Conservation (phyloP, 2,888 invertebrate species). For the Pachycephus smyrnensis region DNA sequence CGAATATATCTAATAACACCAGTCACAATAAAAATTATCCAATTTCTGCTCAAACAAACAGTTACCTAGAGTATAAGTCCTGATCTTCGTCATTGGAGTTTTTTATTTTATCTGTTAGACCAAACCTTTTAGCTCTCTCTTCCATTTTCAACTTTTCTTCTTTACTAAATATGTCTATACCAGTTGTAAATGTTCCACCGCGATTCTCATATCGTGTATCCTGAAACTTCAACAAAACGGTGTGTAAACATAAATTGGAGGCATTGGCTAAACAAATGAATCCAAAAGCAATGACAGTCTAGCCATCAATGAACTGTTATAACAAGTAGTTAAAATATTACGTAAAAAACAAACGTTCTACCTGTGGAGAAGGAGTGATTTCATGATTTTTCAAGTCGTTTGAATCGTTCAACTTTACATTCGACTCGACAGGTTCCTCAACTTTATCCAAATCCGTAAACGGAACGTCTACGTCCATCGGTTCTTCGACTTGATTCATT, state of each 20-base stretch:
- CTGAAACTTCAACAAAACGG: constrained; percentile 26
- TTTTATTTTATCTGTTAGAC: constrained; percentile 66
- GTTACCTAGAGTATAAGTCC: constrained; percentile 66
- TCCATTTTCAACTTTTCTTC: constrained; percentile 69
- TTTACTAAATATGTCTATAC: constrained; percentile 68
- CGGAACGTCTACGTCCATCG: constrained; percentile 68
- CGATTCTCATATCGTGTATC: constrained; percentile 53
- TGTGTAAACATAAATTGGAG: neutral
- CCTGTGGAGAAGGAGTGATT: constrained; percentile 17
- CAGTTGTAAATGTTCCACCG: constrained; percentile 66
- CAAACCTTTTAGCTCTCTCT: constrained; percentile 73
- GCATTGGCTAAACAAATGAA: neutral
- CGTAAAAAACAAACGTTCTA: neutral
- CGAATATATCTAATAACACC: neutral
- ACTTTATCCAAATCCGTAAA: constrained; percentile 36
- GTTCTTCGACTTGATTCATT: constrained; percentile 60
- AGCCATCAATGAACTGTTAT: neutral
- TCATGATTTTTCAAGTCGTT: constrained; percentile 19
- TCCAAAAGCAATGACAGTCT: neutral
- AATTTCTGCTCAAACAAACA: neutral
- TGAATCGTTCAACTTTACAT: constrained; percentile 26
- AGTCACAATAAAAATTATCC: neutral
- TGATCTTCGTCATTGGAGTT: constrained; percentile 65
- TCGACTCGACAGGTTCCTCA: constrained; percentile 35
- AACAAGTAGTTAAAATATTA: neutral